Conservation (phyloP, 2,797 vertebrate genomes). For the Okamejei kenojei region DNA sequence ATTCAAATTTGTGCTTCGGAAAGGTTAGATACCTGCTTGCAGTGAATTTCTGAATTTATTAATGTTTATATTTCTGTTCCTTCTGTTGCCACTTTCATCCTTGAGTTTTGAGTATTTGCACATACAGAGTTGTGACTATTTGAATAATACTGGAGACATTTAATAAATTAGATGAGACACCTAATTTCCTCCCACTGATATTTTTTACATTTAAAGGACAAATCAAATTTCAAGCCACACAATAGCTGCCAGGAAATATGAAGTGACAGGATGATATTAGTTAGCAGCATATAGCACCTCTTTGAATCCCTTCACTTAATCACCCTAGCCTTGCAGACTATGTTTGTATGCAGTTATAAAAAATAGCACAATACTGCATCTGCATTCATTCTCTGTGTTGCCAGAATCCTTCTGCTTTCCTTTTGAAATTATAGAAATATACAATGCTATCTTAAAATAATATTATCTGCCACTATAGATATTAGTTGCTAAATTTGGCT, state of each 20-base stretch:
- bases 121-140: background rate
- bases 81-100: background rate
- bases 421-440: background rate
- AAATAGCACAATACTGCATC: background rate
- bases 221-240: background rate
- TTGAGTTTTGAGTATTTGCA: background rate
- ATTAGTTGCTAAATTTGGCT: background rate
- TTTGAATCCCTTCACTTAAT: background rate
- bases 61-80: background rate
- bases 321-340: background rate
- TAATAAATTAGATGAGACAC: background rate
- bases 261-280: background rate
- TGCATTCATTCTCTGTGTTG: background rate
- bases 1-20: background rate
- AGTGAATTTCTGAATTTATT: background rate
- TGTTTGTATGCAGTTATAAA: background rate
- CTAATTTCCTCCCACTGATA: background rate
- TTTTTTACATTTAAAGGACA: background rate
- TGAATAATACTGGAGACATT: background rate
- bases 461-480: background rate
- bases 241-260: background rate
- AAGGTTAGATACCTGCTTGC: background rate
- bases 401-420: background rate
- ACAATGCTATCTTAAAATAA: background rate
- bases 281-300: background rate